phyloP scores from a whole-genome alignment of 2,888 invertebrate genomes.

The Meiosimyza platycephala region DNA sequence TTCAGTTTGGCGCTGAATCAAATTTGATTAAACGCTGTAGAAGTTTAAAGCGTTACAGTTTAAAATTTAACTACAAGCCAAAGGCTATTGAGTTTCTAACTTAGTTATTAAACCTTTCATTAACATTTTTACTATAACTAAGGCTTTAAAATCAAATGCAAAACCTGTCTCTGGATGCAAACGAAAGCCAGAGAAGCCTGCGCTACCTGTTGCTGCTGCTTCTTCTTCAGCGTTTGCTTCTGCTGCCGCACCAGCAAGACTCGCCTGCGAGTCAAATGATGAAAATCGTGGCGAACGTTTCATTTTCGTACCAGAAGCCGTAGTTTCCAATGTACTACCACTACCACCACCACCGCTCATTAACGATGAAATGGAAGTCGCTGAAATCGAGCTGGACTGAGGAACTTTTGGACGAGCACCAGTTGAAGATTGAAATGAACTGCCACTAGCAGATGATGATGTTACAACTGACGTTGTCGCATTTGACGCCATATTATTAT shows the following conservation, averaged over 20 bases:
- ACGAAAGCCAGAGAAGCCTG: slow-evolving; percentile 21
- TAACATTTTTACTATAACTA: background rate
- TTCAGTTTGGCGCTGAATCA: background rate
- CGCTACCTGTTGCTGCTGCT: slow-evolving; percentile 1
- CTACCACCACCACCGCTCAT: slow-evolving; percentile 43
- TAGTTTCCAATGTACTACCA: slow-evolving; percentile 31
- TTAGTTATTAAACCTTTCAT: background rate
- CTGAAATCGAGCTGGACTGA: slow-evolving; percentile 60
- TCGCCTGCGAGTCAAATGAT: slow-evolving; percentile 68
- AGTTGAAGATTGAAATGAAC: slow-evolving; percentile 66
- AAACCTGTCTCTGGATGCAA: slow-evolving; percentile 18
- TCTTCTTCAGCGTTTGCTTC: slow-evolving; percentile 7
- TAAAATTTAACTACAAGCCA: too few species aligned
- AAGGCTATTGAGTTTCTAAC: background rate
- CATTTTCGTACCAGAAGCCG: slow-evolving; percentile 60
- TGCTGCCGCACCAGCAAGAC: slow-evolving; percentile 57
- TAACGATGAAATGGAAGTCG: slow-evolving; percentile 48
- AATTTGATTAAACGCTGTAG: too few species aligned
- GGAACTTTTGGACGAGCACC: slow-evolving; percentile 84
- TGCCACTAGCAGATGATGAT: slow-evolving; percentile 28
- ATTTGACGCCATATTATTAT: slow-evolving; percentile 34
- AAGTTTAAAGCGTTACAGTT: too few species aligned
- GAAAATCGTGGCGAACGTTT: slow-evolving; percentile 67
- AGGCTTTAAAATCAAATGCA: background rate
- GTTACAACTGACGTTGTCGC: slow-evolving; percentile 39